A percentile compares a stretch with the other conserved stretches of the same genome.
Evolutionary conservation across 2,888 invertebrate species (phyloP).

Genomic region (Drosophila trichaetosa): DNA sequence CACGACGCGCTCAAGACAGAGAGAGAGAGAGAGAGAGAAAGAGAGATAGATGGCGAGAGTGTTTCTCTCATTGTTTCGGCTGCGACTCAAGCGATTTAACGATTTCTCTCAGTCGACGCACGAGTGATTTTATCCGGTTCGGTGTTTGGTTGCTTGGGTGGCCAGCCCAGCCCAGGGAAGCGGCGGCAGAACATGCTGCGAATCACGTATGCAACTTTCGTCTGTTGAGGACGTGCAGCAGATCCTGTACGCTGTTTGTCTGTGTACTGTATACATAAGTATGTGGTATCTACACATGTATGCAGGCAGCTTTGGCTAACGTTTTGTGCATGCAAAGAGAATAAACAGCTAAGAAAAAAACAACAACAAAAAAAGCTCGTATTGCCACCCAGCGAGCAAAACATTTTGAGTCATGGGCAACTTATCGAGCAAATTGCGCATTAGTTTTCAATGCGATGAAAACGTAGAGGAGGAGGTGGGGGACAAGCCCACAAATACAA

Average conservation of each 20-base stretch:
- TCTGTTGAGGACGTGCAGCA: conserved; percentile 28
- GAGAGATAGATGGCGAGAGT: conserved; percentile 3
- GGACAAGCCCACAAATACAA: conserved; percentile 35
- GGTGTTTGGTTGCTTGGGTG: conserved; percentile 7
- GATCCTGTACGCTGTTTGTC: conserved; percentile 33
- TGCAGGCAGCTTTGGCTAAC: conserved; percentile 2
- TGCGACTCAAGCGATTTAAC: conserved; percentile 51
- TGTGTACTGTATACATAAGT: background rate
- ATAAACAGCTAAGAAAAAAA: background rate
- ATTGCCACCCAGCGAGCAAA: conserved; percentile 27
- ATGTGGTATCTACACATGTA: background rate
- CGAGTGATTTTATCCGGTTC: conserved; percentile 10
- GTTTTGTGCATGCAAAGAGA: background rate
- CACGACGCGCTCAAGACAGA: conserved; percentile 2
- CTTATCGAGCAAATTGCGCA: conserved; percentile 61
- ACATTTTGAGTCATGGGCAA: conserved; percentile 50
- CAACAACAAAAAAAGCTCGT: background rate
- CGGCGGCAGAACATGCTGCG: conserved; percentile 40
- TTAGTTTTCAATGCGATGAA: conserved; percentile 42
- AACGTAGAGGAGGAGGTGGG: conserved; percentile 14
- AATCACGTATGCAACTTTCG: conserved; percentile 60
- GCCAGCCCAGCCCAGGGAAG: background rate
- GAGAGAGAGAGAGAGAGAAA: background rate
- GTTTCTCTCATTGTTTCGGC: conserved; percentile 18
- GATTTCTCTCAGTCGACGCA: conserved; percentile 14